These are phyloP conservation scores for Tauraco erythrolophus DNA, from an alignment of 2,113 vertebrate genomes.

Conservation along the genomic window DNA sequence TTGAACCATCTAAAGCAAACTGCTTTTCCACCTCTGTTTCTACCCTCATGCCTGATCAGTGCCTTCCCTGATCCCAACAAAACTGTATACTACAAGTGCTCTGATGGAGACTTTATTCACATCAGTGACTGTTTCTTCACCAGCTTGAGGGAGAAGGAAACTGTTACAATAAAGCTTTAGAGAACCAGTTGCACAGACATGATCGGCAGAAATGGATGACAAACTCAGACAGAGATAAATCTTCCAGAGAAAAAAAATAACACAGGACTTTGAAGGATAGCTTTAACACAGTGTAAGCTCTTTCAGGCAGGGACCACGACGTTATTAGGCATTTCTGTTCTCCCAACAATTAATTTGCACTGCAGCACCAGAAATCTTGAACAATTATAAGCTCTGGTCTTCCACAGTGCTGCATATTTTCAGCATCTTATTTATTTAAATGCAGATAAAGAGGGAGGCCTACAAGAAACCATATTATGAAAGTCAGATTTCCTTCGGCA, in stretches of 20 bases:
- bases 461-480: not conserved
- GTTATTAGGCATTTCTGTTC: not conserved
- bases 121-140: not conserved
- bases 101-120: not conserved
- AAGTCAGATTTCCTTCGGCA: not conserved
- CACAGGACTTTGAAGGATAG: not conserved
- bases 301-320: not conserved
- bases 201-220: not conserved
- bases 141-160: not conserved
- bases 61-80: not conserved
- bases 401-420: not conserved
- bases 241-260: not conserved
- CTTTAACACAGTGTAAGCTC: not conserved
- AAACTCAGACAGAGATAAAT: not conserved
- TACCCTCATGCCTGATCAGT: not conserved
- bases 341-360: constrained; percentile 34
- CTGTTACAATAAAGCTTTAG: not conserved
- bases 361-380: constrained; percentile 22
- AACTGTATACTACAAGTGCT: not conserved
- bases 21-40: not conserved
- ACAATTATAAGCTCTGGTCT: constrained; percentile 6
- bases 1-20: not conserved
- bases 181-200: not conserved
- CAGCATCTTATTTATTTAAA: not conserved
- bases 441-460: not conserved